Base-by-base conservation (phyloP, 2,888 invertebrate species). In the Sphaerophoria rueppellii region DNA sequence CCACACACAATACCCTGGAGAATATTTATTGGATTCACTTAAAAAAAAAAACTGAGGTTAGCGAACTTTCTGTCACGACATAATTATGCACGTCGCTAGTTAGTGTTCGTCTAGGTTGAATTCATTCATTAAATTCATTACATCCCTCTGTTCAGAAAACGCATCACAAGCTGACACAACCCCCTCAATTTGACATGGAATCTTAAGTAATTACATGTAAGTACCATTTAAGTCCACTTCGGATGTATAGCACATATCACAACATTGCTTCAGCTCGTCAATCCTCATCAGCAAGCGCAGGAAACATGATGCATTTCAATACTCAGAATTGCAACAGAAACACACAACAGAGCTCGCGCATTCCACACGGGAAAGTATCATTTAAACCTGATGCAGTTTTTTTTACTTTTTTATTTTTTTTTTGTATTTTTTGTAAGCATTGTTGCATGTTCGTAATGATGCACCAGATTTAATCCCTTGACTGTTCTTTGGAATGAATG, bases 211-310 rank as follows among this genome's bases (percentile, higher is more conserved):
- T 85, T 81, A 60, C 73, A 81, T 70, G 69, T 77, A 85, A 85
- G 85, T 81, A 81, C 81, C 80, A 80, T 83, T 83, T 80, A 83
- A 83, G 80, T 83, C 75, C 75, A 83, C 75, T 83, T 58, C 63
- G 65, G 65, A 6, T 11, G 80, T 65, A 48, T 52, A 57, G 43
- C 16, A 16, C 63, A 80, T 43, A 48, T 48, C 74, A 55, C 37
- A 48, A 37, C 37, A 16, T 24, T 55, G 24, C 34, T 50, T 55
- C 35, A 32, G 14, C n/a, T 12, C 6, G 9, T 35, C 24, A 37
- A 54, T 4, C 9, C 9, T 9, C 9, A 43, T 6, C 6, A 40
- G 40, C 9, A 1, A 40, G 40, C 12, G n/a, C 69, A n/a, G 55
- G 4, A 67, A 37, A 54, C 35, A 52, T 67, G 52, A 67, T 67